Base-by-base conservation (phyloP, 1,140 invertebrate species). In the Paraescarpia echinospica region DNA sequence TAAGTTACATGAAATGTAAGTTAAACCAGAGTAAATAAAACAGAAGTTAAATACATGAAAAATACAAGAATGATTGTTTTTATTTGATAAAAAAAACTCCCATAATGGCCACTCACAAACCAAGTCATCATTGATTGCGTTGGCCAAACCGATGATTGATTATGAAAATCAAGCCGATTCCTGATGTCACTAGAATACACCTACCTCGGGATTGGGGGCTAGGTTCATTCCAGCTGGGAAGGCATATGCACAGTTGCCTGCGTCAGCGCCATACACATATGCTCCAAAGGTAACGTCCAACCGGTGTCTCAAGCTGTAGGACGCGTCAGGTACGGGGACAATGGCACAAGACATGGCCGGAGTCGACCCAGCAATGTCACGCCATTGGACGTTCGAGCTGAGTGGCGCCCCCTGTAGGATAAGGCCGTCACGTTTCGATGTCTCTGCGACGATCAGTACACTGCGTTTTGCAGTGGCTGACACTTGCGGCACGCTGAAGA, bases 241-340 rank as follows among this genome's bases (percentile, higher is more conserved):
- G n/a, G 92, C 92, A 34, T 89, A 92, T n/a, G 92, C 92, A 35
- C 92, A 92, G 77, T 92, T 88, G 33, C 34, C 92, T 2, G 14
- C 1, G 33, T 33, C 35, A 18, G 34, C 34, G n/a, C 92, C 77
- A 34, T 92, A 92, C 48, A 48, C 77, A 51, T 77, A 92, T 27
- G 92, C 92, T 88, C 48, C 92, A 35, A 92, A 92, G 2, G 41
- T 18, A 35, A 88, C 77, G 33, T 35, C 33, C 33, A 8, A 12
- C 18, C 77, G 92, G 59, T 92, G 48, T 77, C 33, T 35, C 18
- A 92, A 33, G 92, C 9, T 92, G 51, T 88, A 35, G 92, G 34
- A 59, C 89, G 41, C 41, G 6, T 92, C 51, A 35, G 31, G 8
- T 2, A 34, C 33, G 2, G 33, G 14, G 33, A 92, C 33, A 33